phyloP scores from a whole-genome alignment of 2,888 invertebrate species.

The Scaeva pyrastri region DNA sequence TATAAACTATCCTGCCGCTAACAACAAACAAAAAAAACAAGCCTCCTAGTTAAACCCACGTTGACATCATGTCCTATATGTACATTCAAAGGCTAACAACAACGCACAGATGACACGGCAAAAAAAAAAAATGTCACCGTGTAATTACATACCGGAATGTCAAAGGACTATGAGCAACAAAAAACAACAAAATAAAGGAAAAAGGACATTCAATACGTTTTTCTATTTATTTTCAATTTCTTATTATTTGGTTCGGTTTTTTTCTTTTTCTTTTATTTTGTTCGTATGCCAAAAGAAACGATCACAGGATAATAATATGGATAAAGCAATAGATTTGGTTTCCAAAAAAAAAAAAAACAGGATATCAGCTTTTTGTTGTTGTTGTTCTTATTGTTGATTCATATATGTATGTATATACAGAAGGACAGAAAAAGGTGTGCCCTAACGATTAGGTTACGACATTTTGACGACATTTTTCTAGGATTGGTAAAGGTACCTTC shows the following conservation, averaged over 20 bases:
- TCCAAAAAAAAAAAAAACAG: conserved; percentile 53
- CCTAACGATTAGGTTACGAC: conserved; percentile 68
- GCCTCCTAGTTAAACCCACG: conserved; percentile 33
- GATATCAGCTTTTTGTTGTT: conserved; percentile 40
- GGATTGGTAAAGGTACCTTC: background rate
- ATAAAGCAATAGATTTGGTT: conserved; percentile 65
- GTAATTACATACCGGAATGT: conserved; percentile 69
- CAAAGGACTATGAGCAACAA: conserved; percentile 37
- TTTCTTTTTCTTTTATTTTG: conserved; percentile 31
- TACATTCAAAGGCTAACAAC: conserved; percentile 34
- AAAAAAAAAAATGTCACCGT: conserved; percentile 55
- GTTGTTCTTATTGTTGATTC: conserved; percentile 30
- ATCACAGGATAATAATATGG: conserved; percentile 58
- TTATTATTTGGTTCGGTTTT: conserved; percentile 54
- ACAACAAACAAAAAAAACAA: conserved; percentile 14
- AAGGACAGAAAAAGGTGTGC: conserved; percentile 49
- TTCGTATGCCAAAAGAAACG: conserved; percentile 40
- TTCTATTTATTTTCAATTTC: conserved; percentile 72
- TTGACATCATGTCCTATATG: conserved; percentile 54
- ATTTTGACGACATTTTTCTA: conserved; percentile 45
- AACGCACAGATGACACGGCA: conserved; percentile 6
- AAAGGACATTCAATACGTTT: conserved; percentile 75
- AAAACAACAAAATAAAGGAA: conserved; percentile 16
- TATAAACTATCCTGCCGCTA: conserved; percentile 23
- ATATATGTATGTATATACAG: conserved; percentile 4